These are phyloP conservation scores for Carettochelys insculpta DNA, from an alignment of 2,113 vertebrate genomes.

Conservation along the genomic window DNA sequence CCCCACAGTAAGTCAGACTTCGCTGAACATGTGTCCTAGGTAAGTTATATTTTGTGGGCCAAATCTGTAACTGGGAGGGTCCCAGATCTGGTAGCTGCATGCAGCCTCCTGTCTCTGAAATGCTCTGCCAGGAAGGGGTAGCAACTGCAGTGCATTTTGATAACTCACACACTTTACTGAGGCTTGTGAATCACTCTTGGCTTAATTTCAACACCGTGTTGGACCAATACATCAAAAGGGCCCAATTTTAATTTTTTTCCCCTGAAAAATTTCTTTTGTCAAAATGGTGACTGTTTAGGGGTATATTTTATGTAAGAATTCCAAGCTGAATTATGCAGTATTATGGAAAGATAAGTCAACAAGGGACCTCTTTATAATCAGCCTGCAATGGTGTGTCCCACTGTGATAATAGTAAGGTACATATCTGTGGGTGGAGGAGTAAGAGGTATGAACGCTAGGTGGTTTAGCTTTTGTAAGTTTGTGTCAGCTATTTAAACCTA, in stretches of 20 bases:
- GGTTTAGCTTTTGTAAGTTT: conserved; percentile 16
- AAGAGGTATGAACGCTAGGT: neutral
- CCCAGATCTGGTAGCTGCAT: conserved; percentile 22
- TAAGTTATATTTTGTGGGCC: neutral
- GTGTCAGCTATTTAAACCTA: neutral
- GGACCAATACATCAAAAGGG: conserved; percentile 19
- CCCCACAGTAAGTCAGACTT: neutral
- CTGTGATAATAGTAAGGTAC: neutral
- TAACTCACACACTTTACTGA: conserved; percentile 29
- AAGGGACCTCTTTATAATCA: neutral
- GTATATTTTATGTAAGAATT: neutral
- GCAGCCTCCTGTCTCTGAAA: conserved; percentile 27
- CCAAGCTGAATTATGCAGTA: neutral
- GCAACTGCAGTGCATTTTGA: conserved; percentile 39
- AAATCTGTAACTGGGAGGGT: conserved; percentile 2
- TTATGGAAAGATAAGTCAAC: neutral
- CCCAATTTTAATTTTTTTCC: neutral
- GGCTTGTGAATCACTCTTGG: neutral
- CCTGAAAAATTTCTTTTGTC: conserved; percentile 40
- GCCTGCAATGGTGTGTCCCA: neutral
- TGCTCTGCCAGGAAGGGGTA: conserved; percentile 7
- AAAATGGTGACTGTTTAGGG: conserved; percentile 2
- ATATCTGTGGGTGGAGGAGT: neutral
- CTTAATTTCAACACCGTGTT: neutral
- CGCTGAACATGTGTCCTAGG: neutral